Evolutionary conservation across 1,140 invertebrate species (phyloP), one percentile per base, ranked within the genome.

Genomic region (Polypedilum vanderplanki): DNA sequence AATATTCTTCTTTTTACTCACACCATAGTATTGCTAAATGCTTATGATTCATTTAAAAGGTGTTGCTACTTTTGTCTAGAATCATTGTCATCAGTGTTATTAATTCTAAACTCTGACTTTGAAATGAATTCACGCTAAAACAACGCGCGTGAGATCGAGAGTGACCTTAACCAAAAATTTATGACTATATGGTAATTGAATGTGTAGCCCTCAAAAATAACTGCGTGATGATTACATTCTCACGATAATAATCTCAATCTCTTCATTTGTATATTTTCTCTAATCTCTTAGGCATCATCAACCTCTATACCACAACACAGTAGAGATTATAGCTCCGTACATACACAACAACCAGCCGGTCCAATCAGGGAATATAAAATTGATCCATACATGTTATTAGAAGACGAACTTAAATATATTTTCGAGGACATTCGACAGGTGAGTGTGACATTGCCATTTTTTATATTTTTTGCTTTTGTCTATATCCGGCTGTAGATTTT

Each of bases 391-490:
- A 88, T 89, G 79, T 85, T 96, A 70, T 85, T 94, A 70, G 91
- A 94, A 78, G 89, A 93, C 78, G 93, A 96, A 79, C 86, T 97
- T 67, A 90, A 91, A 80, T 89, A 90, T 80, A 87, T 94, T 77
- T 93, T 92, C 78, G 87, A 88, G 78, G 91, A 94, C 80, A 93
- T 95, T 80, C 86, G 89, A 88, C 86, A 90, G 85, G 93, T 94
- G 83, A 88, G 83, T 81, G 24, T 70, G 22, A 46, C 9, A 73
- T 76, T 75, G 75, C 12, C 40, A 9, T 9, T 67, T 57, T 46
- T 46, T 46, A 40, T 74, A n/a, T 12, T 20, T 64, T 22, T 65
- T 18, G 10, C 20, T 22, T 74, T 22, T 18, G 17, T 33, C 24
- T 75, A 20, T 73, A 24, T 70, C n/a, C 67, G 40, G 22, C 20